Percentiles rank a stretch among this genome's conserved stretches.
phyloP scores from a whole-genome alignment of 2,113 vertebrate species.

The Oreochromis spilurus region DNA sequence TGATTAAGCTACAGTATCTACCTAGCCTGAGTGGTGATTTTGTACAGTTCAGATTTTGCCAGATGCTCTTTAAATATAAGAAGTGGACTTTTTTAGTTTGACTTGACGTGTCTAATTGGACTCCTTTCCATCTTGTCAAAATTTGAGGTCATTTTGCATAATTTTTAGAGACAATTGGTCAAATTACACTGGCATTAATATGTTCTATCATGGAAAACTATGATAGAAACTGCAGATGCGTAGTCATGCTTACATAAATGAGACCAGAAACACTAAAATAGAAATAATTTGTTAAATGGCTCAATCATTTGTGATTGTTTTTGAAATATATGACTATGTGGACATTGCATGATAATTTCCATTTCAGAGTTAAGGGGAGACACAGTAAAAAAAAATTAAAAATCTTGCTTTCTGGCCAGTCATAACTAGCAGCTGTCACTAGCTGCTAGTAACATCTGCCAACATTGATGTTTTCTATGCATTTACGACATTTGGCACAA shows the following conservation, averaged over 20 bases:
- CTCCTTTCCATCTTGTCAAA: not conserved
- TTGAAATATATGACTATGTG: not conserved
- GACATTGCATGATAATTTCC: not conserved
- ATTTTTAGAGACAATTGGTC: not conserved
- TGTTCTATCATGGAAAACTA: not conserved
- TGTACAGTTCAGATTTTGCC: not conserved
- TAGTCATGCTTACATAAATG: not conserved
- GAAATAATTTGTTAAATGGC: not conserved
- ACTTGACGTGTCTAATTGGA: not conserved
- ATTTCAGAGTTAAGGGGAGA: not conserved
- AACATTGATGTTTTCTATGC: not conserved
- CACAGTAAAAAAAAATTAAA: fast-evolving
- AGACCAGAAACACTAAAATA: not conserved
- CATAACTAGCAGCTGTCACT: not conserved
- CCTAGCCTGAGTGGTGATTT: not conserved
- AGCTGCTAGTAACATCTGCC: not conserved
- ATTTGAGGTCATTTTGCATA: not conserved
- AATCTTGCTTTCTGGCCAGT: not conserved
- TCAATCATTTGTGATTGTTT: not conserved
- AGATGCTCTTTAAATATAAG: not conserved
- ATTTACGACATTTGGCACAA: not conserved
- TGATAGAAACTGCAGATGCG: not conserved
- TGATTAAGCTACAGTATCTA: not conserved
- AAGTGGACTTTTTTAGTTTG: not conserved
- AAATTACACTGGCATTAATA: not conserved